Evolutionary conservation across 2,797 vertebrate species (phyloP).

Genomic region (Limnodromus scolopaceus): DNA sequence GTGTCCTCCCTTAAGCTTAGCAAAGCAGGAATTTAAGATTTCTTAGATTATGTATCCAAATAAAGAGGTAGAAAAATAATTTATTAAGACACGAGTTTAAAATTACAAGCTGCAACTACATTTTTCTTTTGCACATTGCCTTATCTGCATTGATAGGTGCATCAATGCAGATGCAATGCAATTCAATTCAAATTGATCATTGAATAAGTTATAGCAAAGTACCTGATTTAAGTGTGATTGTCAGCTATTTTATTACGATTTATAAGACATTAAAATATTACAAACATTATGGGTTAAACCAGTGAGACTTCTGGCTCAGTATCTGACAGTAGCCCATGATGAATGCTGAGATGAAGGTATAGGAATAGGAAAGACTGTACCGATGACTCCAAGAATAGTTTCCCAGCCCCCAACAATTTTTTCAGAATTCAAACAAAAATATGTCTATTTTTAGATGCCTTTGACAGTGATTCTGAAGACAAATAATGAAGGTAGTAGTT

Average conservation of each 20-base stretch:
- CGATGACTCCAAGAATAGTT: not conserved
- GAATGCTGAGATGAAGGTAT: not conserved
- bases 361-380: not conserved
- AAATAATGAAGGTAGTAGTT: slow-evolving; percentile 17
- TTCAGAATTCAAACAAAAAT: slow-evolving; percentile 3
- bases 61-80: not conserved
- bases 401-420: not conserved
- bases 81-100: not conserved
- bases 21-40: not conserved
- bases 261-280: not conserved
- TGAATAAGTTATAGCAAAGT: not conserved
- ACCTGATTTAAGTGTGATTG: not conserved
- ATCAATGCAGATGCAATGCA: not conserved
- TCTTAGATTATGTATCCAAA: not conserved
- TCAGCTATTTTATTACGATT: not conserved
- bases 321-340: not conserved
- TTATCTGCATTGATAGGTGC: not conserved
- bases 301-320: not conserved
- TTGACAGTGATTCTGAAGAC: slow-evolving; percentile 14
- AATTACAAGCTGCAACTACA: not conserved
- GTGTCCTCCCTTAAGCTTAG: not conserved
- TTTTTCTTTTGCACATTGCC: not conserved
- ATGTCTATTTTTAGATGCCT: not conserved
- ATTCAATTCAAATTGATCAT: not conserved
- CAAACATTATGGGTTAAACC: not conserved